phyloP scores from a whole-genome alignment of 2,888 invertebrate genomes.

The Andrena bicolor region DNA sequence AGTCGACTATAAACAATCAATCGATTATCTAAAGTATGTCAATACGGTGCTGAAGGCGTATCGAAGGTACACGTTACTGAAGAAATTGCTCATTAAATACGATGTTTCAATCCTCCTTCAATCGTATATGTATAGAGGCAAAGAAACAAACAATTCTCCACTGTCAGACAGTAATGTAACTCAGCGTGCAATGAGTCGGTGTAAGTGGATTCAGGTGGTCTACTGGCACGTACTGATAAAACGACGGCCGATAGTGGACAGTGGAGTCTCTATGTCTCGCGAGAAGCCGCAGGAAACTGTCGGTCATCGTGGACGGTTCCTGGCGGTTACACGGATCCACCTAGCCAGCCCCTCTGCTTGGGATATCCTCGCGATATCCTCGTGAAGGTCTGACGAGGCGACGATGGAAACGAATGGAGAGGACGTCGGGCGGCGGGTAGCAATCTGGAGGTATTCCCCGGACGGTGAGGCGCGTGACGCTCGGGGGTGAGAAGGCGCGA shows the following conservation, averaged over 20 bases:
- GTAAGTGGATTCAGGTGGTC: conserved; percentile 38
- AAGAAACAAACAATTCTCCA: no score
- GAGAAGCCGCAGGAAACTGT: conserved; percentile 34
- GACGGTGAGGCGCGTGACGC: conserved; percentile 67
- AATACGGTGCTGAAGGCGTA: no score
- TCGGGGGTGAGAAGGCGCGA: conserved; percentile 72
- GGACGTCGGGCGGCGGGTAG: conserved; percentile 66
- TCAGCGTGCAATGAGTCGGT: not conserved
- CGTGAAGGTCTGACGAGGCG: conserved; percentile 66
- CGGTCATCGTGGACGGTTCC: conserved; percentile 14
- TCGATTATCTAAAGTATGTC: no score
- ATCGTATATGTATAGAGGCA: no score
- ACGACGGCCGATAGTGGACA: not conserved
- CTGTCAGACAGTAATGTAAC: no score
- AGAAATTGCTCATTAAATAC: no score
- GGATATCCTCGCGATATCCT: conserved; percentile 65
- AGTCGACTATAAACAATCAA: no score
- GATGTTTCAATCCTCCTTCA: no score
- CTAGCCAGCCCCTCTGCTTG: conserved; percentile 36
- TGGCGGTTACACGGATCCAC: conserved; percentile 22
- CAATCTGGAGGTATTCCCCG: conserved; percentile 78
- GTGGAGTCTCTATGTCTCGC: conserved; percentile 10
- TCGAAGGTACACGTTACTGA: no score
- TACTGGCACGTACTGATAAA: conserved; percentile 13
- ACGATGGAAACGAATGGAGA: conserved; percentile 73